A percentile compares a stretch with the other conserved stretches of the same genome.
Conservation (phyloP, 2,113 vertebrate species). For the Ochotona princeps region DNA sequence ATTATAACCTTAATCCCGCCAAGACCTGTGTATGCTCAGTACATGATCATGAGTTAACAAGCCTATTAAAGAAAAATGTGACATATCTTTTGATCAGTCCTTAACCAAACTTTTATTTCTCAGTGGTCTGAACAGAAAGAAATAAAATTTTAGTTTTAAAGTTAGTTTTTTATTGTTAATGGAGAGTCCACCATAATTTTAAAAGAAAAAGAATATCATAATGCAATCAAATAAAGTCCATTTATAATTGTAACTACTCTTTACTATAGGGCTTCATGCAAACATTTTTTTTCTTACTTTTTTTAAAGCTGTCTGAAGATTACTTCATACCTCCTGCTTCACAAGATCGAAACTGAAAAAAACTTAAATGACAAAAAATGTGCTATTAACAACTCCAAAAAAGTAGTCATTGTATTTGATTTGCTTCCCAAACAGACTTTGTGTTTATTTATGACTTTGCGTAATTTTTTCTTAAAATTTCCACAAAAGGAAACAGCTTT, state of each 20-base stretch:
- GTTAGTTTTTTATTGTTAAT: conserved; percentile 48
- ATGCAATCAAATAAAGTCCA: conserved; percentile 3
- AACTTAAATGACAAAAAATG: conserved; percentile 13
- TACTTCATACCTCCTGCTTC: neutral
- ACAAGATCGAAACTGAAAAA: conserved; percentile 2
- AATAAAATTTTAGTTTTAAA: conserved; percentile 48
- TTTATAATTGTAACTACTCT: conserved; percentile 19
- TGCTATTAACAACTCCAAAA: neutral
- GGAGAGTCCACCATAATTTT: neutral
- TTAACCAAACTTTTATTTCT: conserved; percentile 25
- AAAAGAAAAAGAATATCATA: conserved; percentile 56
- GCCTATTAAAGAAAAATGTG: conserved; percentile 12
- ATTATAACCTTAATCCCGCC: neutral
- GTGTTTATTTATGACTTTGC: conserved; percentile 16
- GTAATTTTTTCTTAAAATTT: conserved; percentile 50
- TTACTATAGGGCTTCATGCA: conserved; percentile 7
- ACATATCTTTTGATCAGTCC: conserved; percentile 25
- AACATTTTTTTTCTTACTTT: neutral
- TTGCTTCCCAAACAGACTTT: neutral
- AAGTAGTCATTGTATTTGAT: conserved; percentile 44
- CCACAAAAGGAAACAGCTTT: neutral
- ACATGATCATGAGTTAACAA: neutral
- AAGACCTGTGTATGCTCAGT: neutral
- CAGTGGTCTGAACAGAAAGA: neutral
- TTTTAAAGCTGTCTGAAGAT: neutral